A percentile compares a stretch with the other conserved stretches of the same genome.
Evolutionary conservation across 2,888 invertebrate genomes (phyloP).

Genomic region (Tipula lateralis): DNA sequence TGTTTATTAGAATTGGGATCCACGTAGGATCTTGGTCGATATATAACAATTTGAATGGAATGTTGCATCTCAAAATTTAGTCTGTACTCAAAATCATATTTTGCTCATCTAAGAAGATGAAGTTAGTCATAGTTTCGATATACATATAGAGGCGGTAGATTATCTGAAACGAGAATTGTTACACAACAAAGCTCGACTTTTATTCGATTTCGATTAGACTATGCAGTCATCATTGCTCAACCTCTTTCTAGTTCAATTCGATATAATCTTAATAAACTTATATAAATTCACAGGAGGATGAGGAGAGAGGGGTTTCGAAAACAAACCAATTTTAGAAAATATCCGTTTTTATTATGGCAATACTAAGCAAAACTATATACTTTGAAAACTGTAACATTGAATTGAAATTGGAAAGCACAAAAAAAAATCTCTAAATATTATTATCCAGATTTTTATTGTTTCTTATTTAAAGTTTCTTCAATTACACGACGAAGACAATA

Average conservation of each 20-base stretch:
- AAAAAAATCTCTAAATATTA: not conserved
- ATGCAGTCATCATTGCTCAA: not conserved
- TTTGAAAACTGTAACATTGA: not conserved
- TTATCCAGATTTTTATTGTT: not conserved
- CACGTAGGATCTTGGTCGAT: no score
- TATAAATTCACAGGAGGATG: constrained; percentile 13
- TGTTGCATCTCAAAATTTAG: no score
- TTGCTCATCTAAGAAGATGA: no score
- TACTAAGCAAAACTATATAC: not conserved
- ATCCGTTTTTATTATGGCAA: not conserved
- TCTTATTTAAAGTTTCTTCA: constrained; percentile 19
- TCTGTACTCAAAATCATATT: no score
- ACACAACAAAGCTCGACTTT: no score
- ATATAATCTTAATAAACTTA: constrained; percentile 1
- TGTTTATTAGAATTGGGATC: no score
- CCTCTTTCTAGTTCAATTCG: not conserved
- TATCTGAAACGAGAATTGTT: no score
- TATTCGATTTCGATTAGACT: not conserved
- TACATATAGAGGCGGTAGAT: no score
- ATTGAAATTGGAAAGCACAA: not conserved
- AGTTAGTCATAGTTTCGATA: no score
- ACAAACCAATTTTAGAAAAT: not conserved
- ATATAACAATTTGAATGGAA: no score
- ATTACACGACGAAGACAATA: not conserved
- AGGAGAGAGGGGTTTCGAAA: not conserved